Evolutionary conservation across 2,888 invertebrate species (phyloP), one percentile per base, ranked within the genome.

Genomic region (Phymatocera aterrima): DNA sequence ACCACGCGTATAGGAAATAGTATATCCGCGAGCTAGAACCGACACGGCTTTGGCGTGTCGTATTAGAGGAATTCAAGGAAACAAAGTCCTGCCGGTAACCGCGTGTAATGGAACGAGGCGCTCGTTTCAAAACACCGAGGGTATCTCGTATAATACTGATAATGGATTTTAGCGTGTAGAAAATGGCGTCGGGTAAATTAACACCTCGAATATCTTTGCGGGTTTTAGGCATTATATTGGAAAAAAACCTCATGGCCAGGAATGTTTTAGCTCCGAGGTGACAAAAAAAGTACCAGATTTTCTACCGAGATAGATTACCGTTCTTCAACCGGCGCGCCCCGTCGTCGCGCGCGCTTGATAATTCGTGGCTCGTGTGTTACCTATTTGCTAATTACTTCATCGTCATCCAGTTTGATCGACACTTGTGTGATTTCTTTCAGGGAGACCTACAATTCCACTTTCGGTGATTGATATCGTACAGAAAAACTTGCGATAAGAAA

Each of bases 91-190:
- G n/a, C 64, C 18, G 21, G 21, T 34, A 5, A 40, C 34, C 37
- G 8, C 8, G 28, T n/a, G n/a, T 28, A 18, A 40, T 64, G 37
- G 34, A 64, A 15, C 68, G 43, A 46, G 46, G 43, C 46, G 43
- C 46, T 43, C 43, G 46, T n/a, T n/a, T n/a, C n/a, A 15, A 68
- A 46, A 28, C 68, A 46, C n/a, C 37, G 18, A n/a, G 68, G 40
- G 21, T 46, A 43, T 43, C 15, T n/a, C 24, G 68, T 68, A 43
- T 68, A 68, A 68, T 68, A 24, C 68, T 15, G 46, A 68, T 68
- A 68, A 68, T 68, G 68, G 68, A 68, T 68, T 43, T 43, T 28
- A 28, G 68, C n/a, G 46, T 31, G 43, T 15, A 24, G 43, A n/a
- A 8, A 43, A 51, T 10, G n/a, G 31, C 12, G 48, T 15, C n/a